Evolutionary conservation across 35 echinoderm and acorn worm genomes (phyloP), one percentile per base, ranked within the genome.

Genomic region (Holothuria glaberrima): DNA sequence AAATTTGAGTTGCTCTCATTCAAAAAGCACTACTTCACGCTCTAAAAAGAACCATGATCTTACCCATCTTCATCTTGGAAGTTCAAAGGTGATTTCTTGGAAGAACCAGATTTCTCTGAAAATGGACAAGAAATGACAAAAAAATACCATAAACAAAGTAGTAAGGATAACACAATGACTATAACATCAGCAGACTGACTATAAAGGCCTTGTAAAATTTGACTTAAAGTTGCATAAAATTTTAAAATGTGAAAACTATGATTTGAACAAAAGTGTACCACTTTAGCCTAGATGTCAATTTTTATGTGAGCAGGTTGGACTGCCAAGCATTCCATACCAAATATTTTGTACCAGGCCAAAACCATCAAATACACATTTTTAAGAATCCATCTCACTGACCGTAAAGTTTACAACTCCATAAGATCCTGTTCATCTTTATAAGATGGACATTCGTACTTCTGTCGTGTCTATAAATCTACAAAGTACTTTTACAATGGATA

Each of bases 1-100:
- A 41, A 2, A 41, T 7, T 4, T 41, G 36, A 41, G 2, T 2
- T 41, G 7, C 2, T 41, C 2, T 7, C 36, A 41, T n/a, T 41
- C 36, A 4, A 41, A 41, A 4, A 41, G 36, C 2, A 41, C 36
- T 7, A 41, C 36, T 4, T 41, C 12, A 54, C 0, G 50, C 0
- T 54, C 50, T 17, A 54, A 14, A 17, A 9, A 14, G 50, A 9
- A 54, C 13, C 9, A 54, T 54, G 16, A 54, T 25, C 88, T 90
- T 90, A 90, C 88, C 88, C 88, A 78, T 90, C 88, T 61, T 90
- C 88, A 90, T 90, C 88, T 79, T 90, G 88, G 58, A 90, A 90
- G 88, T 90, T 90, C 58, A 90, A 90, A 90, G 88, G 88, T 65
- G 88, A 90, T 90, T 75, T 90, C 88, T 90, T 90, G 88, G 88